Base-by-base conservation (phyloP, 2,113 vertebrate genomes). In the Abramis brama region DNA sequence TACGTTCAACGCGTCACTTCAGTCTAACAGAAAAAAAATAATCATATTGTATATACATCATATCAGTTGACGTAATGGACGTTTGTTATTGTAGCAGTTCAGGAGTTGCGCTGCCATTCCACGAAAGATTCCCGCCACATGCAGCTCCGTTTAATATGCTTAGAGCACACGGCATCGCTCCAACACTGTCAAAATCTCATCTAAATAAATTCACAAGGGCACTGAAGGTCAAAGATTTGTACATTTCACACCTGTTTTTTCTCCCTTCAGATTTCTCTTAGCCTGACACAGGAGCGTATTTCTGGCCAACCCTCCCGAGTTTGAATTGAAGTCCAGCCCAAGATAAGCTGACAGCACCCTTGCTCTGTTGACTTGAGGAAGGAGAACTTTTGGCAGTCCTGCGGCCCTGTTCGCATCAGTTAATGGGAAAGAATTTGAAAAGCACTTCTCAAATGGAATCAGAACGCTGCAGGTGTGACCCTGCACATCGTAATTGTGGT, bases 361-460 rank as follows among this genome's bases (percentile, higher is more conserved):
- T 95, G 94, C 93, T 90, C 93, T 94, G 80, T 36, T 76, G 91
- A 91, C 93, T 94, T 95, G 93, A 94, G 95, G 86, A 82, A 74
- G 93, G 95, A 95, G 95, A 94, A 94, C 92, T 93, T 92, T 95
- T 94, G 94, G 94, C 93, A 95, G 93, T 93, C 93, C 64, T 91
- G 91, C 91, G 89, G 92, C 91, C 88, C 84, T 91, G 85, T 74
- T 90, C 85, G 90, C 93, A 89, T 96, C 94, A 96, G 92, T 94
- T 96, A 97, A 87, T 96, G 94, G 95, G 97, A 97, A 98, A 97
- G 95, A 97, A 99, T 97, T 96, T 94, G 91, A 94, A 95, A 96
- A 94, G 96, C 94, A 95, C 94, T 96, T 95, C 94, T 94, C 95
- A 97, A 97, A 98, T 97, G 97, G 96, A 97, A 96, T 96, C 93